Base-by-base conservation (phyloP, 1,140 invertebrate genomes). In the Eueides isabella region DNA sequence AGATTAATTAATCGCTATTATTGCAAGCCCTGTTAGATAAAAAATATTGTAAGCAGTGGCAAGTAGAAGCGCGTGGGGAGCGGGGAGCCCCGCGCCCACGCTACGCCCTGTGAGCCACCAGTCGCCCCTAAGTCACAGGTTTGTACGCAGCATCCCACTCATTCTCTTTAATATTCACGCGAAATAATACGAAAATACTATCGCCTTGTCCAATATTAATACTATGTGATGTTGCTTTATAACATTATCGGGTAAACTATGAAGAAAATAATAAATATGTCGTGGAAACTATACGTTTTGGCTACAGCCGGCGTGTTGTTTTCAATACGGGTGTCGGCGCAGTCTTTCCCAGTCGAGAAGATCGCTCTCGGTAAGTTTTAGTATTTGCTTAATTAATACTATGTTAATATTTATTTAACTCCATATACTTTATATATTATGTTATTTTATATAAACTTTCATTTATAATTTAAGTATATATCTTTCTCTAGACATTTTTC, bases 121-220 rank as follows among this genome's bases (percentile, higher is more conserved):
- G 89, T 91, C 82, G 88, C 83, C 86, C 84, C 82, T 85, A 88
- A 89, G 89, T 91, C 89, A 86, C 84, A 91, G 89, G 84, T 90
- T 91, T 85, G 88, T 78, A 81, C 88, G 83, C 88, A 90, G 85
- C 87, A 91, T 90, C 84, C 84, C 80, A 72, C 80, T 78, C 81
- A 81, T 81, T 76, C 79, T 61, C 77, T 48, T 70, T 71, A 78
- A 64, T 78, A 82, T 82, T 78, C 70, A 74, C 75, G 77, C 69
- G 78, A 74, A 81, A 77, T 81, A 71, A 64, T 41, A 63, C 72
- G 74, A 71, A 77, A 73, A 76, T 44, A 19, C 3, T 19, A n/a
- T 44, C 71, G 69, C 72, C 67, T 38, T 68, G 31, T 66, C 71
- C 67, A 64, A 63, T 67, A 48, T 71, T 71, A 61, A 67, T 75